phyloP scores from a whole-genome alignment of 2,113 vertebrate species.

The Phrynosoma blainvillii region DNA sequence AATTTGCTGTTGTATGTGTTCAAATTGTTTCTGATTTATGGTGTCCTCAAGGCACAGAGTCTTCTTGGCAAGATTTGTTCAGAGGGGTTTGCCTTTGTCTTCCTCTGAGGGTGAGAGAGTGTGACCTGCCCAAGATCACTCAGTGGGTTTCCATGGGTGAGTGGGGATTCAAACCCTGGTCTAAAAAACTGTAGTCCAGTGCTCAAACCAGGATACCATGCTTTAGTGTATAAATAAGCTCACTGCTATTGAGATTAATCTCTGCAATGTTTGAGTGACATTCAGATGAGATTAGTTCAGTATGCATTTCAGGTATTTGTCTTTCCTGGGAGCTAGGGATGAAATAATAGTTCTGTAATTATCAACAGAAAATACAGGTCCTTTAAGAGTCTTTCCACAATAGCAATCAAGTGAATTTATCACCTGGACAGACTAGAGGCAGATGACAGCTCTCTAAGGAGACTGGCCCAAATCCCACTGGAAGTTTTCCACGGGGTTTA shows the following conservation, averaged over 20 bases:
- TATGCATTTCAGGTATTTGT: neutral
- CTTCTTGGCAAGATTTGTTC: too few relatives aligned
- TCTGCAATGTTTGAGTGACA: neutral
- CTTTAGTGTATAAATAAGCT: too few relatives aligned
- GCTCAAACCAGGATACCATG: too few relatives aligned
- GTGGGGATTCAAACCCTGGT: too few relatives aligned
- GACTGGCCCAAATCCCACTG: neutral
- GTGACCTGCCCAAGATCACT: too few relatives aligned
- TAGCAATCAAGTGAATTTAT: neutral
- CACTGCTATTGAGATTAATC: neutral
- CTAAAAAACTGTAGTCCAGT: too few relatives aligned
- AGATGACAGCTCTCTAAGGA: neutral
- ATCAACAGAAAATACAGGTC: neutral
- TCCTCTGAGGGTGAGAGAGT: too few relatives aligned
- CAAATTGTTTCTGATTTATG: too few relatives aligned
- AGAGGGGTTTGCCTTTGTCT: too few relatives aligned
- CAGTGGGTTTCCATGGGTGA: too few relatives aligned
- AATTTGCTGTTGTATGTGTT: neutral
- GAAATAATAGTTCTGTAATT: neutral
- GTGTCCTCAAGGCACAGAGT: too few relatives aligned
- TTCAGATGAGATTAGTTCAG: neutral
- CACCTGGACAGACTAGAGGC: neutral
- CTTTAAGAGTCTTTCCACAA: conserved; percentile 6
- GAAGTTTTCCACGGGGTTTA: neutral
- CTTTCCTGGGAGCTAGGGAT: neutral